Evolutionary conservation across 2,888 invertebrate species (phyloP).

Genomic region (Alentia gelatinosa): DNA sequence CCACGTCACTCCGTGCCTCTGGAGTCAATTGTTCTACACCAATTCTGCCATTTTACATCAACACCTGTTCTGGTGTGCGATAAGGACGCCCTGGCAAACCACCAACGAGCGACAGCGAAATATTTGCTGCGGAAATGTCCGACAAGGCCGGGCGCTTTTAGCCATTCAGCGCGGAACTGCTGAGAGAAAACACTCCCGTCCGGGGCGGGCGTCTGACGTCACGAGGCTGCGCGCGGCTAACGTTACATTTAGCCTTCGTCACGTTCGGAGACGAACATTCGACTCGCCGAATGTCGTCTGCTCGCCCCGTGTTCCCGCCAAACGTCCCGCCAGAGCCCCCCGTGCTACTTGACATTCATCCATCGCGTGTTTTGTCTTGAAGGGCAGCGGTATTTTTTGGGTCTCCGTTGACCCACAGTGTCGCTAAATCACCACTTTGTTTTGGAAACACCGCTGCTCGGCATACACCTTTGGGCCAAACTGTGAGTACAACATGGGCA

Average conservation of each 20-base stretch:
- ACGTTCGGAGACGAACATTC: background rate
- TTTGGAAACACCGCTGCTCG: constrained; percentile 41
- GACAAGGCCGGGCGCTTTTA: constrained; percentile 25
- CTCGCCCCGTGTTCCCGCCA: background rate
- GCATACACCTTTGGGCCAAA: constrained; percentile 28
- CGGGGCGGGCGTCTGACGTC: constrained; percentile 16
- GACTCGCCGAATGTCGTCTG: background rate
- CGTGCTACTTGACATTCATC: constrained; percentile 14
- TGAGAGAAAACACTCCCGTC: constrained; percentile 44
- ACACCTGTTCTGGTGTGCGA: constrained; percentile 13
- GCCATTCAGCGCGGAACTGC: constrained; percentile 39
- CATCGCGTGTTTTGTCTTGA: background rate
- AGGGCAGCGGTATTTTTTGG: background rate
- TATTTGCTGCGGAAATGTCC: constrained; percentile 52
- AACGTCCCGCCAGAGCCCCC: background rate
- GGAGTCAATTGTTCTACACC: constrained; percentile 41
- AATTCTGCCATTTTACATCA: constrained; percentile 46
- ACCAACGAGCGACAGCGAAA: constrained; percentile 36
- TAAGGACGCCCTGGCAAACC: constrained; percentile 14
- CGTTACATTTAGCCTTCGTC: constrained; percentile 38
- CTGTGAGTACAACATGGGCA: constrained; percentile 24
- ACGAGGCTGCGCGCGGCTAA: background rate
- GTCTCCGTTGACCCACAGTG: background rate
- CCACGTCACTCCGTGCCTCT: background rate
- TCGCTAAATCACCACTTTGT: constrained; percentile 52